A percentile compares a stretch with the other conserved stretches of the same genome.
Conservation (phyloP, 2,113 vertebrate species). For the Globicephala melas region DNA sequence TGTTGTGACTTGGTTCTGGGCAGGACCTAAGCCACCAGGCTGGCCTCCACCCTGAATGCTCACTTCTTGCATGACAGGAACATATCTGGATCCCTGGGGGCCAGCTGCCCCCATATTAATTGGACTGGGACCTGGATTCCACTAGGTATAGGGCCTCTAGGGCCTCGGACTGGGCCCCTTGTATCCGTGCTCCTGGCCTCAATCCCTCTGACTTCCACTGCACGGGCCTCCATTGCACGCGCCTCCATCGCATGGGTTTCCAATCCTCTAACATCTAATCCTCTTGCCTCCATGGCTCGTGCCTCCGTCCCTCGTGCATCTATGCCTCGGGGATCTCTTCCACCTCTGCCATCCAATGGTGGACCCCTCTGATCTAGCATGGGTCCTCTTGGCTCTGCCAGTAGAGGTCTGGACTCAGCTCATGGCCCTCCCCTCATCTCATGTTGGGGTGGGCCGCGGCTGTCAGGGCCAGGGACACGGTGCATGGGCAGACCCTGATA, state of each 20-base stretch:
- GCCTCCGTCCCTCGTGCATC: conserved; percentile 86
- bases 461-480: conserved; percentile 87
- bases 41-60: conserved; percentile 86
- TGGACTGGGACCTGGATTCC: conserved; percentile 89
- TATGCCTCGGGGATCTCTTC: conserved; percentile 88
- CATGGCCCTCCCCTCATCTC: conserved; percentile 93
- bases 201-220: conserved; percentile 87
- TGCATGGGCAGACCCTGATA: conserved; percentile 94
- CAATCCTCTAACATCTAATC: conserved; percentile 77
- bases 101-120: conserved; percentile 89
- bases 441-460: conserved; percentile 86
- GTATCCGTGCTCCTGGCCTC: conserved; percentile 86
- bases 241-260: conserved; percentile 88
- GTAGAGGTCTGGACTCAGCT: conserved; percentile 91
- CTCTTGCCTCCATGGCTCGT: conserved; percentile 87
- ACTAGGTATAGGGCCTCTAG: conserved; percentile 89
- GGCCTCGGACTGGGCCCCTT: conserved; percentile 88
- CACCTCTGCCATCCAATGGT: conserved; percentile 91
- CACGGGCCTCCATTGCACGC: conserved; percentile 83
- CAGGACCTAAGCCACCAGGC: conserved; percentile 93
- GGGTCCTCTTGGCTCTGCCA: conserved; percentile 92
- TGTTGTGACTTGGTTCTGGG: conserved; percentile 93
- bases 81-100: conserved; percentile 88
- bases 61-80: conserved; percentile 85
- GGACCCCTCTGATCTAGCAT: conserved; percentile 94